Conservation (phyloP, 2,113 vertebrate genomes). For the Asarcornis scutulata region DNA sequence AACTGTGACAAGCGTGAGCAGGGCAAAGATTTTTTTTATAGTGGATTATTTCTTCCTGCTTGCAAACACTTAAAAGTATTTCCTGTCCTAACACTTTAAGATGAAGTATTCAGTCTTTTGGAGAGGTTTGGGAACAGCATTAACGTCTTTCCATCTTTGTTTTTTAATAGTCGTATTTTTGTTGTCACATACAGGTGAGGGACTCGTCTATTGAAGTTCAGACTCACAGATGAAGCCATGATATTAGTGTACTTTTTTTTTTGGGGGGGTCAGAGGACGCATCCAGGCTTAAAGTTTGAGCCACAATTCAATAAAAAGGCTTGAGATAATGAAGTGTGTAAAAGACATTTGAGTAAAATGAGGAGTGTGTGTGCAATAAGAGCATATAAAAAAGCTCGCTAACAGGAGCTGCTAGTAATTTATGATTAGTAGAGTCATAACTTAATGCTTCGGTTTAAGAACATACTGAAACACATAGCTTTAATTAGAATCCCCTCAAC, state of each 20-base stretch:
- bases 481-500: neutral
- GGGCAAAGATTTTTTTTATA: neutral
- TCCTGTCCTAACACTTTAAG: neutral
- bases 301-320: neutral
- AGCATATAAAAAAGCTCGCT: neutral
- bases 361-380: neutral
- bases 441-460: neutral
- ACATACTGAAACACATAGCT: neutral
- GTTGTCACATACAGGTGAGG: neutral
- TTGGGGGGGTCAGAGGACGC: neutral
- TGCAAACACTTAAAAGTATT: conserved; percentile 14
- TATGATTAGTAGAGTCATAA: neutral
- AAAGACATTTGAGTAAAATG: neutral
- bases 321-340: neutral
- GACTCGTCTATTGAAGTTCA: neutral
- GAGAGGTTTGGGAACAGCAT: neutral
- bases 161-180: neutral
- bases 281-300: neutral
- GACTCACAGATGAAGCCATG: neutral
- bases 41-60: neutral
- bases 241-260: neutral
- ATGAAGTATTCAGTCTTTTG: neutral
- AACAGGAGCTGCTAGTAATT: neutral
- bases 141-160: neutral
- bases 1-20: neutral